These are phyloP conservation scores for Aporophyla nigra DNA, from an alignment of 2,888 invertebrate species.

Conservation along the genomic window DNA sequence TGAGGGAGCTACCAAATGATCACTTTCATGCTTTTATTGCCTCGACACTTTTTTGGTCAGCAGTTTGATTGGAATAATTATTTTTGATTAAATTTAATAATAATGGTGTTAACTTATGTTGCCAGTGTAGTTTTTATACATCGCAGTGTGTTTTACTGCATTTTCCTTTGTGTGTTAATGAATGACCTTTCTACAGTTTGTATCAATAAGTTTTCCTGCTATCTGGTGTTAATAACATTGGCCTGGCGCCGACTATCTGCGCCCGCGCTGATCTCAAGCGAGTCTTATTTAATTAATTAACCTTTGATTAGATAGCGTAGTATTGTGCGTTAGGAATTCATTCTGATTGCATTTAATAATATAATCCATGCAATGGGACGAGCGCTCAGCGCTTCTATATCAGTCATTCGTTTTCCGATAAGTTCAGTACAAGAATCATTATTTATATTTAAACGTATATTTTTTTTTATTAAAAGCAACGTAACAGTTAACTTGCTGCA, in stretches of 20 bases:
- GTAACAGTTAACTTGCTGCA: background rate
- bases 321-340: conserved; percentile 15
- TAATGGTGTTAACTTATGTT: background rate
- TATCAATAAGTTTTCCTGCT: conserved; percentile 35
- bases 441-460: too few relatives aligned
- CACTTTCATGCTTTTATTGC: conserved; percentile 57
- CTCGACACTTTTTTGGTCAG: conserved; percentile 37
- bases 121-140: background rate
- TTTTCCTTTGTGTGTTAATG: conserved; percentile 9
- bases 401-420: background rate
- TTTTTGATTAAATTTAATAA: conserved; percentile 18
- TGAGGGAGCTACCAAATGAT: conserved; percentile 47
- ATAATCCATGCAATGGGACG: background rate
- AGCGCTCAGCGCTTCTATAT: background rate
- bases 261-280: conserved; percentile 37
- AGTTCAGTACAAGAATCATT: too few relatives aligned
- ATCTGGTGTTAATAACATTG: conserved; percentile 46
- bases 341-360: conserved; percentile 12
- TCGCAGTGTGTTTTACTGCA: background rate
- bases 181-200: conserved; percentile 30
- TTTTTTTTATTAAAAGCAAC: background rate
- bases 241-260: conserved; percentile 62
- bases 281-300: conserved; percentile 51
- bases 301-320: conserved; percentile 44
- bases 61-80: conserved; percentile 44